These are phyloP conservation scores for Leptinotarsa tumamoca DNA, from an alignment of 2,888 invertebrate species.

Conservation along the genomic window DNA sequence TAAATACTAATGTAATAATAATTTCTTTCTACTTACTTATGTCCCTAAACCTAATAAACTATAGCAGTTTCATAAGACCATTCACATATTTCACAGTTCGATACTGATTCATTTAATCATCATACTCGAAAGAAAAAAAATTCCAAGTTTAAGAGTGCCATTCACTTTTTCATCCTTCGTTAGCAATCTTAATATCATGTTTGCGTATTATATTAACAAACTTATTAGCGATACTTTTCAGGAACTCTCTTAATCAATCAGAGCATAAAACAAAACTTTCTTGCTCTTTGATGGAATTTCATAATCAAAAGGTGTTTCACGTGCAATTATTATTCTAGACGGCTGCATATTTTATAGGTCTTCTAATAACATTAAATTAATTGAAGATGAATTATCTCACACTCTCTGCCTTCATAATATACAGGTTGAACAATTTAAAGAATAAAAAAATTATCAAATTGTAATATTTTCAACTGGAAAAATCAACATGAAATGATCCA, in stretches of 20 bases:
- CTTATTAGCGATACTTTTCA: slow-evolving; percentile 42
- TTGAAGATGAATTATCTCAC: not conserved
- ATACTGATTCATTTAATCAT: too few relatives aligned
- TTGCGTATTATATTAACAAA: slow-evolving; percentile 25
- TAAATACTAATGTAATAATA: too few relatives aligned
- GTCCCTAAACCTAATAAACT: too few relatives aligned
- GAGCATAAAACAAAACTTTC: slow-evolving; percentile 44
- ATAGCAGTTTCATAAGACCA: too few relatives aligned
- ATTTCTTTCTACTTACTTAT: too few relatives aligned
- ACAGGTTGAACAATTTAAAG: too few relatives aligned
- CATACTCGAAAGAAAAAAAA: too few relatives aligned
- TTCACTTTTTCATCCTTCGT: slow-evolving; percentile 38
- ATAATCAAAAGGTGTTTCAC: slow-evolving; percentile 33
- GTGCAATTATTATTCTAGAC: slow-evolving; percentile 23
- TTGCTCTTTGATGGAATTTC: slow-evolving; percentile 35
- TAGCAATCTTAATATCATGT: slow-evolving; percentile 31
- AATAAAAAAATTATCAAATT: too few relatives aligned
- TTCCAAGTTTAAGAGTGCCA: not conserved
- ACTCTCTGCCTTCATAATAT: not conserved
- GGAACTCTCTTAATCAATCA: slow-evolving; percentile 42
- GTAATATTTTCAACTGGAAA: too few relatives aligned
- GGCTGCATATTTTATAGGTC: not conserved
- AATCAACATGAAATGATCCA: too few relatives aligned
- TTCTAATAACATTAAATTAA: not conserved
- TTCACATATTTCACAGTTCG: too few relatives aligned